A percentile compares a stretch with the other conserved stretches of the same genome.
Conservation (phyloP, 1,140 invertebrate species). For the Drosophila parabipectinata region DNA sequence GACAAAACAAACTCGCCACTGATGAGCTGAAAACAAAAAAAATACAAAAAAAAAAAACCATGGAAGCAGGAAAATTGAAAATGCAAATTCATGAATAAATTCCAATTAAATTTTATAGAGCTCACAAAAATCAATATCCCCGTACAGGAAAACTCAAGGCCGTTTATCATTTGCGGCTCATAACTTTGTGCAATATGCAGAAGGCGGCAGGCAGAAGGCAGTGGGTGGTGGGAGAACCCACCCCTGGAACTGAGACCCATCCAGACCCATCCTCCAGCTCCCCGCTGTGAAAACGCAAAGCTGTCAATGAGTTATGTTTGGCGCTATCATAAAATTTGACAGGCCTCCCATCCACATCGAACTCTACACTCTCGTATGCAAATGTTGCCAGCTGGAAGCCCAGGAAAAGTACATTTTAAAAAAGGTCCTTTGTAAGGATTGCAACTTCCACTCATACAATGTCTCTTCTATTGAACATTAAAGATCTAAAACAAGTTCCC, state of each 20-base stretch:
- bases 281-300: constrained; percentile 73
- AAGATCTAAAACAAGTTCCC: too few relatives aligned
- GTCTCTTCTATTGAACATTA: neutral
- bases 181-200: constrained; percentile 83
- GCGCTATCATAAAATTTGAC: constrained; percentile 81
- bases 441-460: neutral
- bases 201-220: neutral
- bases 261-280: neutral
- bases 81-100: constrained; percentile 14
- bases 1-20: constrained; percentile 73
- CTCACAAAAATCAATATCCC: constrained; percentile 19
- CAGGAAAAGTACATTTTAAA: constrained; percentile 60
- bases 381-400: constrained; percentile 37
- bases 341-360: constrained; percentile 32
- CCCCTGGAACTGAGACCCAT: neutral
- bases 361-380: constrained; percentile 49
- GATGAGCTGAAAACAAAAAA: constrained; percentile 46
- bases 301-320: constrained; percentile 83
- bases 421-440: constrained; percentile 65
- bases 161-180: constrained; percentile 83
- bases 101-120: constrained; percentile 2
- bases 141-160: constrained; percentile 18
- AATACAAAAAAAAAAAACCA: neutral
- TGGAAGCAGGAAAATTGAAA: constrained; percentile 26
- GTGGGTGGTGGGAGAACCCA: too few relatives aligned